phyloP scores from a whole-genome alignment of 2,113 vertebrate genomes.

The Craseonycteris thonglongyai region DNA sequence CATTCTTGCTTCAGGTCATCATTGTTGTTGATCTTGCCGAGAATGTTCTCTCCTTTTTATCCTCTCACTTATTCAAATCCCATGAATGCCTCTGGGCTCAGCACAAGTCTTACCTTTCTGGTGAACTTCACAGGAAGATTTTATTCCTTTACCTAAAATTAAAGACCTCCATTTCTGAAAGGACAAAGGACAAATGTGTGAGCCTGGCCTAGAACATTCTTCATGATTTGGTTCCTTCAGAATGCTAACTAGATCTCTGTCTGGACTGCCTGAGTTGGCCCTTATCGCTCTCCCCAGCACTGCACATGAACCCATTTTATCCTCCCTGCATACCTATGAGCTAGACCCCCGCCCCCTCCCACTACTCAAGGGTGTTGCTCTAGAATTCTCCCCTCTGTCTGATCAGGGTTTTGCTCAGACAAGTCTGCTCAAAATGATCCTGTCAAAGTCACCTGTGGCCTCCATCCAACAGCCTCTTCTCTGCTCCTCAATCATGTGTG shows the following conservation, averaged over 20 bases:
- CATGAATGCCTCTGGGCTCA: not conserved
- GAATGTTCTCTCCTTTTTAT: not conserved
- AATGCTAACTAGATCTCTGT: not conserved
- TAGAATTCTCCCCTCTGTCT: not conserved
- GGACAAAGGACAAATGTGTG: not conserved
- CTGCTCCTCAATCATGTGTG: not conserved
- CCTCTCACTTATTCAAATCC: not conserved
- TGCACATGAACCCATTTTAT: too few species aligned
- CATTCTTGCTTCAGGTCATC: not conserved
- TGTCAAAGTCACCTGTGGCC: not conserved
- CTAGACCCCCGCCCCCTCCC: fast-evolving
- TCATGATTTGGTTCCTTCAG: not conserved
- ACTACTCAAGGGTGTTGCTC: not conserved
- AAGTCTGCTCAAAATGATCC: not conserved
- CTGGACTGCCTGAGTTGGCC: not conserved
- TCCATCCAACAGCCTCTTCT: not conserved
- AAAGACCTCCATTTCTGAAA: not conserved
- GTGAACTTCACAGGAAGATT: not conserved
- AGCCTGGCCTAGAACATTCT: not conserved
- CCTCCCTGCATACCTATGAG: fast-evolving
- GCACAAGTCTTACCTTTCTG: not conserved
- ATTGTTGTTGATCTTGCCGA: not conserved
- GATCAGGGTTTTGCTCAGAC: not conserved
- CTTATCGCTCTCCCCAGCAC: fast-evolving
- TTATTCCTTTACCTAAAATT: not conserved